Evolutionary conservation across 2,797 vertebrate genomes (phyloP), one percentile per base, ranked within the genome.

Genomic region (Poecilia gillii): DNA sequence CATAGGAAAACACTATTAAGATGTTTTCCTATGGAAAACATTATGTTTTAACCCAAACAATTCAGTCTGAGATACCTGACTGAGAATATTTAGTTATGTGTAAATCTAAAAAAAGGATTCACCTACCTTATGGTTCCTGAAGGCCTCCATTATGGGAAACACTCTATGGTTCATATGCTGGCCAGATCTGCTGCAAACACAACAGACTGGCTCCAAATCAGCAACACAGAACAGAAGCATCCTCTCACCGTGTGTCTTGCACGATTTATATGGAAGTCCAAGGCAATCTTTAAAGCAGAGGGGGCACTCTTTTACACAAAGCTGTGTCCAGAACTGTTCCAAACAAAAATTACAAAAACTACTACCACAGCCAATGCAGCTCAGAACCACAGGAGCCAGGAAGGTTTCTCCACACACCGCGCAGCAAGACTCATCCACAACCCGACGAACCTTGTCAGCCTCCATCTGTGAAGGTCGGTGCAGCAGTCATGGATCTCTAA

Each of bases 301-400:
- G n/a, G 81, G 87, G 78, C 90, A 90, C 14, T 85, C 86, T 79
- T 84, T 80, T 45, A 47, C 73, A 16, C 80, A 85, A 71, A 84
- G 74, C n/a, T 85, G 79, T 73, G 68, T 62, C 90, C 91, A 93
- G 66, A 91, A 90, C 33, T 83, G 43, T 47, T 85, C 77, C 77
- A 92, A 84, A 74, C 90, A 93, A 14, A 39, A 47, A 43, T 77
- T 75, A 41, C 89, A 93, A 75, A 94, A 91, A 74, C 86, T 84
- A 1, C 49, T 20, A 25, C 47, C 47, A 51, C 87, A 93, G 3
- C 13, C 11, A 4, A 88, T 31, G 53, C 90, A 91, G 90, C 82
- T 87, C 72, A 91, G 88, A 36, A 93, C 90, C 72, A 76, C 13
- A 4, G 90, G 81, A 77, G 74, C 41, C 55, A 66, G 66, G 59